Evolutionary conservation across 1,140 invertebrate genomes (phyloP).

Genomic region (Hermetia illucens): DNA sequence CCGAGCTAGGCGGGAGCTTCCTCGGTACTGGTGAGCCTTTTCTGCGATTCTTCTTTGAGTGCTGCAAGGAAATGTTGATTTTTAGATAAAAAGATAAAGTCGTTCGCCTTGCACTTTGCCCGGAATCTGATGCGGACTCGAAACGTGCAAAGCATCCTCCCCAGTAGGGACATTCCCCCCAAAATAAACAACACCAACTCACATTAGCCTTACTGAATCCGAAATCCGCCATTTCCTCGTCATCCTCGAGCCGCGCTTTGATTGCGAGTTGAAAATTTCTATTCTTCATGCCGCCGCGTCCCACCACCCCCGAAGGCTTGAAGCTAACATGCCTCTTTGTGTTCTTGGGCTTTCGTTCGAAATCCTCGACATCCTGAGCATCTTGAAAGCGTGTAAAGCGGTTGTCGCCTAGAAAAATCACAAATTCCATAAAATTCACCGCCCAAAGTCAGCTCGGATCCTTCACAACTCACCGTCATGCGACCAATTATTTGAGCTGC

Average conservation of each 20-base stretch:
- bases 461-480: no score
- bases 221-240: constrained; percentile 19
- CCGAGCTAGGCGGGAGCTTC: constrained; percentile 16
- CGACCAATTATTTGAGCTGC: no score
- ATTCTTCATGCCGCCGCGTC: constrained; percentile 12
- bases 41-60: constrained; percentile 13
- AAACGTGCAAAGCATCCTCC: not conserved
- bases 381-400: no score
- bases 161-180: not conserved
- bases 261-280: constrained; percentile 17
- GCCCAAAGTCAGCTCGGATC: no score
- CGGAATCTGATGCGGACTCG: not conserved
- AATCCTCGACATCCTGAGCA: no score
- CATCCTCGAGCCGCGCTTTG: constrained; percentile 18
- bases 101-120: not conserved
- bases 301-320: constrained; percentile 15
- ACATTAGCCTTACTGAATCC: not conserved
- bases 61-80: constrained; percentile 11
- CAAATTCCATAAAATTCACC: no score
- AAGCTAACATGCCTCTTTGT: constrained; percentile 24
- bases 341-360: constrained; percentile 20
- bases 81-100: constrained; percentile 9
- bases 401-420: no score
- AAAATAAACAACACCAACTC: not conserved
- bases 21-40: constrained; percentile 12